Evolutionary conservation across 2,797 vertebrate genomes (phyloP), one percentile per base, ranked within the genome.

Genomic region (Artibeus jamaicensis): DNA sequence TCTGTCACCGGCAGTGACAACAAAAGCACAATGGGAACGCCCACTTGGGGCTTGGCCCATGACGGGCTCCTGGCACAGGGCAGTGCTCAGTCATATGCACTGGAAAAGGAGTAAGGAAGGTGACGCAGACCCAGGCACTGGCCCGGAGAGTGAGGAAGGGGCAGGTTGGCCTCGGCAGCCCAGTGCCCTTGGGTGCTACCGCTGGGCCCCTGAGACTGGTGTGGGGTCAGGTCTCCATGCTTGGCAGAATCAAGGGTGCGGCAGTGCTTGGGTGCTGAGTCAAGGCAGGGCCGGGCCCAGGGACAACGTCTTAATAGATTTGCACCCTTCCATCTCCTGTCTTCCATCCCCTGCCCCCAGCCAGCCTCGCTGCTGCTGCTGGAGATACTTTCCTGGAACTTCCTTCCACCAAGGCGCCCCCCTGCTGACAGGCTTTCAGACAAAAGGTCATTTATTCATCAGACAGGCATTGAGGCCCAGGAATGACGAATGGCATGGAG

Each of bases 241-340:
- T 12, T 1, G 3, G 42, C n/a, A 67, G 3, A 21, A 1, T 7
- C 2, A 6, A 15, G 48, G 5, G n/a, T 86, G n/a, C n/a, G 89
- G 39, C 19, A 44, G 9, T 2, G 1, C 9, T 39, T 15, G 9
- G 2, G 5, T 1, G 1, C 53, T 39, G 19, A 14, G 6, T 53
- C 2, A 9, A 44, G 6, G n/a, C 5, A 19, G 32, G 29, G 24
- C 21, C 50, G 6, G 37, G 44, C 14, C n/a, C 22, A 67, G 39
- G 16, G 21, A 48, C 39, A 14, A 21, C 26, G 53, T 37, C 6
- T 14, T 22, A 42, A 11, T 6, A 2, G 14, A 8, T 12, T 37
- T 15, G 37, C 18, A 6, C 11, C 5, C 57, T 29, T 59, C 12
- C 15, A 15, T 48, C 18, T n/a, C 5, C 15, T 55, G 11, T 74